Conservation (phyloP, 2,113 vertebrate species). For the Xiphophorus hellerii region DNA sequence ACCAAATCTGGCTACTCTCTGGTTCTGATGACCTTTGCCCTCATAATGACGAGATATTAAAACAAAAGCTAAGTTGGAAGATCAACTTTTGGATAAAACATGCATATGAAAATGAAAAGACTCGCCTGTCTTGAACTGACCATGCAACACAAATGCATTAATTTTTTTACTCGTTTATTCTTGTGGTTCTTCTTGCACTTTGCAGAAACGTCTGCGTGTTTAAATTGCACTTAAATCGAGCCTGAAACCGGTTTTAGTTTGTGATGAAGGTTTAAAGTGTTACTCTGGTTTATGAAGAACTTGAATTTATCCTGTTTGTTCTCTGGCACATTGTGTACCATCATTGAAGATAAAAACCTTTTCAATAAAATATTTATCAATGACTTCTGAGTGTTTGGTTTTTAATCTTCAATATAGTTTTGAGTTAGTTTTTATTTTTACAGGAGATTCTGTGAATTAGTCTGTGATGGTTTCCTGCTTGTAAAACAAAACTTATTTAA, state of each 20-base stretch:
- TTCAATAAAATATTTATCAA: constrained; percentile 11
- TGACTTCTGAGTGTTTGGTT: not conserved
- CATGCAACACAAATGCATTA: not conserved
- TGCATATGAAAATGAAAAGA: not conserved
- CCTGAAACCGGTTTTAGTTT: not conserved
- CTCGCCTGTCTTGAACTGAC: not conserved
- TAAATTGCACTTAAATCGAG: not conserved
- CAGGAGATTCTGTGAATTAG: no score
- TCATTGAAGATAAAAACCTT: constrained; percentile 2
- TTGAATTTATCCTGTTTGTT: not conserved
- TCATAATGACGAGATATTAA: constrained; percentile 17
- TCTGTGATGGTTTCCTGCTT: not conserved
- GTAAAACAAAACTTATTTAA: no score
- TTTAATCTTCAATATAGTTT: no score
- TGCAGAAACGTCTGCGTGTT: not conserved
- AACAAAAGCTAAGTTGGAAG: not conserved
- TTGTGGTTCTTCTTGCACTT: not conserved
- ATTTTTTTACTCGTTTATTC: not conserved
- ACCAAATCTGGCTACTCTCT: constrained; percentile 21
- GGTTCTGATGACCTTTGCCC: constrained; percentile 30
- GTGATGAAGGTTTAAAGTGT: constrained; percentile 27
- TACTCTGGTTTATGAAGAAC: not conserved
- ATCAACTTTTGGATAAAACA: not conserved
- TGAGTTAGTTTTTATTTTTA: not conserved
- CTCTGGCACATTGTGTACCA: not conserved